Conservation (phyloP, 1,140 invertebrate species). For the Lucilia sericata region DNA sequence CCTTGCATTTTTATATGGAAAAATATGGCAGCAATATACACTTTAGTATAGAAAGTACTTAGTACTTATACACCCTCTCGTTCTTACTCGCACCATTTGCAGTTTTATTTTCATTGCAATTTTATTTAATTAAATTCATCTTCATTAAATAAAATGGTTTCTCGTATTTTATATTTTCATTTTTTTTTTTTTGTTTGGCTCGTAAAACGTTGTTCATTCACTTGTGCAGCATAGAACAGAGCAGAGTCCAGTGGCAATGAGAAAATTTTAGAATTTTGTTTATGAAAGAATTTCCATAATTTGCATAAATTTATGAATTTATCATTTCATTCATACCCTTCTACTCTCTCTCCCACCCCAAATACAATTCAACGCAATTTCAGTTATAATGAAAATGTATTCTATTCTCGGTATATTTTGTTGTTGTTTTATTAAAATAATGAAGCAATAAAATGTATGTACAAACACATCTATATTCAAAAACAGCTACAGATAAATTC, state of each 20-base stretch:
- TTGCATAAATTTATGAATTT: slow-evolving; percentile 20
- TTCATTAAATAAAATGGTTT: slow-evolving; percentile 2
- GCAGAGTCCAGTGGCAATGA: neutral
- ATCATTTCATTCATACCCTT: neutral
- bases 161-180: neutral
- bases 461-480: neutral
- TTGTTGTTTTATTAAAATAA: neutral
- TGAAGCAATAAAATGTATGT: neutral
- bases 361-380: neutral
- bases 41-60: no score
- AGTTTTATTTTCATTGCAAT: slow-evolving; percentile 21
- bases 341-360: neutral
- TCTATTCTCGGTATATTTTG: neutral
- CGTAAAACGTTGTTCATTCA: neutral
- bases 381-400: neutral
- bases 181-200: neutral
- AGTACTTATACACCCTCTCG: no score
- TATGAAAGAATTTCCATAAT: neutral
- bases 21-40: neutral
- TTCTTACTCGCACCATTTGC: neutral
- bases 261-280: neutral
- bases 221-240: no score
- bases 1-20: slow-evolving; percentile 13
- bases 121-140: slow-evolving; percentile 12
- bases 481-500: no score